Evolutionary conservation across 2,888 invertebrate genomes (phyloP).

Genomic region (Neoaliturus tenellus): DNA sequence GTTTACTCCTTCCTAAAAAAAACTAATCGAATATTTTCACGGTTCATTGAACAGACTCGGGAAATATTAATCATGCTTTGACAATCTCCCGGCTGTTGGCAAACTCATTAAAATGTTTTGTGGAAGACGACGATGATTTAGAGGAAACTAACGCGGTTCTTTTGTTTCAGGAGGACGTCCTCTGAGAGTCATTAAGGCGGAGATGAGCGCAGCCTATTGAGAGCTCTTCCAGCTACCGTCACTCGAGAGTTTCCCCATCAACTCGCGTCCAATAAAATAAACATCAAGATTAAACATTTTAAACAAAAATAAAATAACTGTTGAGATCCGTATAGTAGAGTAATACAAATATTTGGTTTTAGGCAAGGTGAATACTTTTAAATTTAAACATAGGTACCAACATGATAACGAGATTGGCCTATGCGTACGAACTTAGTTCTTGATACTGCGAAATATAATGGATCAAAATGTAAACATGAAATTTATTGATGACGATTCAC

Average conservation of each 20-base stretch:
- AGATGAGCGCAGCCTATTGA: conserved; percentile 25
- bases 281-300: neutral
- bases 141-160: conserved; percentile 28
- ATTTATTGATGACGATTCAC: conserved; percentile 49
- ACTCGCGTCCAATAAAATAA: neutral
- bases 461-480: conserved; percentile 48
- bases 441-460: conserved; percentile 24
- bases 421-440: neutral
- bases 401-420: neutral
- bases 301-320: neutral
- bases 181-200: conserved; percentile 16
- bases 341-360: neutral
- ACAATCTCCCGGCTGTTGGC: conserved; percentile 6
- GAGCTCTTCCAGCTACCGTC: neutral
- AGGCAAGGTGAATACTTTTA: neutral
- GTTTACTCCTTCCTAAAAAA: neutral
- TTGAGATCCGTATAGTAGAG: neutral
- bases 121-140: conserved; percentile 7
- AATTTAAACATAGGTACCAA: neutral
- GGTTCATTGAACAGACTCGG: neutral
- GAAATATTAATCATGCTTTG: conserved; percentile 7
- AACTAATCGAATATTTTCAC: neutral
- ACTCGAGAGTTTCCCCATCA: neutral
- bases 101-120: conserved; percentile 22
- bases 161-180: conserved; percentile 35